These are phyloP conservation scores for Momotus momota DNA, from an alignment of 2,797 vertebrate species.

Conservation along the genomic window DNA sequence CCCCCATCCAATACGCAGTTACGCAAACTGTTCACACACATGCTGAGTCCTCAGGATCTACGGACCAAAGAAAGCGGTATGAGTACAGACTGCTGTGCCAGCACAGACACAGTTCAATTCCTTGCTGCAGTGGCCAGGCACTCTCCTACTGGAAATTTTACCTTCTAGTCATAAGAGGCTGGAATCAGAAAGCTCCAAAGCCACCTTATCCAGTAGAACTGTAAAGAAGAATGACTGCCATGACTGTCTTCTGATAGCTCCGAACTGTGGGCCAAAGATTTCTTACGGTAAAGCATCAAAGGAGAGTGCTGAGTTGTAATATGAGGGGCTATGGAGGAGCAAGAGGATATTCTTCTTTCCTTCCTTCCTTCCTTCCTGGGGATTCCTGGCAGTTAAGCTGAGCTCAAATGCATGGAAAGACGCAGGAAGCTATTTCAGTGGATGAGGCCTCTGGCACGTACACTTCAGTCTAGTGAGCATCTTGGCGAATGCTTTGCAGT, in stretches of 20 bases:
- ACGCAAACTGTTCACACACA: not conserved
- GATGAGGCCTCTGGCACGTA: constrained; percentile 29
- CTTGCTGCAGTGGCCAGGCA: not conserved
- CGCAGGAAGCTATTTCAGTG: constrained; percentile 29
- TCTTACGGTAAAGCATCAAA: not conserved
- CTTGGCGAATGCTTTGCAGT: constrained; percentile 19
- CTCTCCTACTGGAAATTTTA: not conserved
- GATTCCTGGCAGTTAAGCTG: constrained; percentile 21
- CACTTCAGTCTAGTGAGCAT: constrained; percentile 12
- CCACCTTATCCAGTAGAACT: not conserved
- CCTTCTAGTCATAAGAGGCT: not conserved
- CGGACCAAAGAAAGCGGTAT: accelerated
- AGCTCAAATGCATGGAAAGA: not conserved
- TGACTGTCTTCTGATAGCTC: not conserved
- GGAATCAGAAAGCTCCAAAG: not conserved
- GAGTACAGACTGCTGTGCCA: not conserved
- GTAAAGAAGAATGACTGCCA: not conserved
- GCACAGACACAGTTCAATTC: not conserved
- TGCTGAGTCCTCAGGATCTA: not conserved
- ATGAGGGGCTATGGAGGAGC: not conserved
- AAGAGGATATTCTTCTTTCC: constrained; percentile 20
- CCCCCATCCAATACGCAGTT: not conserved
- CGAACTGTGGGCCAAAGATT: not conserved
- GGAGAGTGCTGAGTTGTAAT: not conserved
- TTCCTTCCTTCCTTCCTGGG: constrained; percentile 50